Base-by-base conservation (phyloP, 2,888 invertebrate species). In the Nasonia oneida region DNA sequence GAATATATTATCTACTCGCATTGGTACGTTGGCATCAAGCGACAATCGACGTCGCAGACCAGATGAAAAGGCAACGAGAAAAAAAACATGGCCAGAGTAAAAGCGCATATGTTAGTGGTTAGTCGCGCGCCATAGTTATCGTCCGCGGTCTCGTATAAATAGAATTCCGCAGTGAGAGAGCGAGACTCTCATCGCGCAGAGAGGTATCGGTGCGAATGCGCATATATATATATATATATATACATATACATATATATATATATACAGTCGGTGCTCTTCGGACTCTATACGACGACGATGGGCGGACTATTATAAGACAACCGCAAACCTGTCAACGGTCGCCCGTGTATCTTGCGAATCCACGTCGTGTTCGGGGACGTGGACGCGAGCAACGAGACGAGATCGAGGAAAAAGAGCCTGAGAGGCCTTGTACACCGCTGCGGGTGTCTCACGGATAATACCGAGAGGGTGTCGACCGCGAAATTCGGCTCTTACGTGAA, bases 281-380 rank as follows among this genome's bases (percentile, higher is more conserved):
- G 10, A n/a, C 50, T 71, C 73, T 71, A 18, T 23, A 15, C 70
- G 47, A 39, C 76, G 75, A 70, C 79, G 83, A 83, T 57, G 83
- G 87, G 83, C 90, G 90, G 80, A 79, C 92, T 92, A 92, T 92
- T 92, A 92, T 91, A 92, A 91, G 91, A 92, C 91, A 91, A 92
- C 91, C 91, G 92, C 92, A 92, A 92, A 92, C 90, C 92, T 92
- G 92, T 92, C 92, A 91, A 89, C 92, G 90, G 90, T 88, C 82
- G 47, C 84, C 86, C 64, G 70, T 64, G 75, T 39, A 74, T 42
- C 33, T 70, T 39, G 53, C 29, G 53, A 73, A 47, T 73, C 47
- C 50, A 33, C 23, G 79, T 23, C 80, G 50, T 67, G 53, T 37
- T 57, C 61, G 67, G 64, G n/a, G 33, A 79, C 61, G 67, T 70